These are phyloP conservation scores for Galendromus occidentalis DNA, from an alignment of 1,140 invertebrate species.

Conservation along the genomic window DNA sequence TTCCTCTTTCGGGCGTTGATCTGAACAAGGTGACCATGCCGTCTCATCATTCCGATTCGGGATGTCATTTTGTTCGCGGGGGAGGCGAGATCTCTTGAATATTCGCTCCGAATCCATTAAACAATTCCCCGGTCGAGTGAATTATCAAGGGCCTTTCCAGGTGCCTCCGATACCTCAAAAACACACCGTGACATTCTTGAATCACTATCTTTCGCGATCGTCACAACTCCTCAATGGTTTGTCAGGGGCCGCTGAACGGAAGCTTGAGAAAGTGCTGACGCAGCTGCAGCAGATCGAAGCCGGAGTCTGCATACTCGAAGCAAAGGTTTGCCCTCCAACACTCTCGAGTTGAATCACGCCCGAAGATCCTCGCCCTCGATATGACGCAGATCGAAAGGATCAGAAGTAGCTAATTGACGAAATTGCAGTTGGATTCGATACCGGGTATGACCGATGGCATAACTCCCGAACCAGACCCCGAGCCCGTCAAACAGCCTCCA, in stretches of 20 bases:
- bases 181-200: not conserved
- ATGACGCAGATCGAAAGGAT: too few species aligned
- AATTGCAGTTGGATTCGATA: not conserved
- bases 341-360: too few species aligned
- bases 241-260: not conserved
- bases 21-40: too few species aligned
- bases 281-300: slow-evolving; percentile 2
- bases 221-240: not conserved
- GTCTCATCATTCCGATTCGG: too few species aligned
- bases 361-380: too few species aligned
- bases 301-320: not conserved
- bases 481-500: not conserved
- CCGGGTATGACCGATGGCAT: slow-evolving; percentile 1
- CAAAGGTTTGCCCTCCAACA: not conserved
- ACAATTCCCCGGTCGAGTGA: too few species aligned
- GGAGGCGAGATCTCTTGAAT: too few species aligned
- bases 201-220: not conserved
- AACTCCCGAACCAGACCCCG: not conserved
- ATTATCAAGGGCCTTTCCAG: not conserved
- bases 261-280: not conserved
- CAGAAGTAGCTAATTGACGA: too few species aligned
- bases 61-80: too few species aligned
- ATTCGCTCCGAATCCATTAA: too few species aligned
- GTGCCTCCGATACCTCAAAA: not conserved
- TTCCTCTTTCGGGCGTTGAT: too few species aligned